A percentile compares a stretch with the other conserved stretches of the same genome.
Evolutionary conservation across 1,140 invertebrate species (phyloP).

Genomic region (Drosophila fuyamai): DNA sequence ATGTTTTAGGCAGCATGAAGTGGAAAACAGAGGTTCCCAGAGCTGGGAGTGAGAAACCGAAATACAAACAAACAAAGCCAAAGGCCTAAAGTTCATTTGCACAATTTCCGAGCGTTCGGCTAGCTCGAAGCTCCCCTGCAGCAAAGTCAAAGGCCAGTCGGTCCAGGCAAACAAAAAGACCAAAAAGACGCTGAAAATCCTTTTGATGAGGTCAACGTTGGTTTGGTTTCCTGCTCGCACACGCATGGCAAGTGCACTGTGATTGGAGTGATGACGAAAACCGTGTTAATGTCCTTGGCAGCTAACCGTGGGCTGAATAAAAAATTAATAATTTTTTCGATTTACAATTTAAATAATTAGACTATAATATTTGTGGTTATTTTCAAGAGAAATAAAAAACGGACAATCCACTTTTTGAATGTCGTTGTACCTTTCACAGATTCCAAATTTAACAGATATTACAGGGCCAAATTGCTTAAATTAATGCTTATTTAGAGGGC

Average conservation of each 20-base stretch:
- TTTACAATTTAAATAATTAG: no score
- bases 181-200: constrained; percentile 82
- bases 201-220: constrained; percentile 81
- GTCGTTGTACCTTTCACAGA: no score
- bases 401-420: no score
- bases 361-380: no score
- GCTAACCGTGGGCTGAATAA: background rate
- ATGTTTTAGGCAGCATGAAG: constrained; percentile 61
- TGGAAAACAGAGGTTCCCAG: constrained; percentile 6
- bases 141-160: constrained; percentile 76
- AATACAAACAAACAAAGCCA: constrained; percentile 80
- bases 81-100: constrained; percentile 83
- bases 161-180: constrained; percentile 77
- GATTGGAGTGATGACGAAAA: background rate
- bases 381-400: no score
- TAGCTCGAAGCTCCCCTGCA: constrained; percentile 31
- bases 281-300: no score
- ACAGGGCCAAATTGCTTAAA: no score
- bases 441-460: no score
- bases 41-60: constrained; percentile 56
- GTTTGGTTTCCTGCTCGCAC: constrained; percentile 61
- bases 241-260: constrained; percentile 13
- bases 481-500: no score
- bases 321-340: no score
- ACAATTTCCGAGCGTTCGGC: constrained; percentile 58